These are phyloP conservation scores for Lophius americanus DNA, from an alignment of 2,797 vertebrate genomes.

Conservation along the genomic window DNA sequence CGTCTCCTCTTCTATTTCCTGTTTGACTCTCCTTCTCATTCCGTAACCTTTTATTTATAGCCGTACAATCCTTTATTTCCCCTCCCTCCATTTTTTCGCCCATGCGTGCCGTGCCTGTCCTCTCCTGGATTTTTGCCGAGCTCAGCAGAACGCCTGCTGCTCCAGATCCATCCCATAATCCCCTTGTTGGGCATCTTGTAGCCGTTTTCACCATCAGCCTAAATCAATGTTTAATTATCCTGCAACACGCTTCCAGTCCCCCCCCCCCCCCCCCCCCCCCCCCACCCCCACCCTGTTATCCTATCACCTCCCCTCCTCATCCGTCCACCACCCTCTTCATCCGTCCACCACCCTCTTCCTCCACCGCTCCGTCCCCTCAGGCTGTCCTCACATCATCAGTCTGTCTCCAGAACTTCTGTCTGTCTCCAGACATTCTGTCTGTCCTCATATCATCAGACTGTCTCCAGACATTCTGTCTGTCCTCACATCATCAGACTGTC, in stretches of 20 bases:
- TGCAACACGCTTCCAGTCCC: slow-evolving; percentile 15
- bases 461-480: no score
- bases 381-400: no score
- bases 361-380: no score
- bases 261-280: not conserved
- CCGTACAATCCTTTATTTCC: not conserved
- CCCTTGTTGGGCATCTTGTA: slow-evolving; percentile 65
- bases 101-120: slow-evolving; percentile 19
- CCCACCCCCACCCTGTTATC: not conserved
- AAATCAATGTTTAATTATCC: slow-evolving; percentile 77
- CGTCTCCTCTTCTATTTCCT: not conserved
- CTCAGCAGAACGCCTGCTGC: slow-evolving; percentile 50
- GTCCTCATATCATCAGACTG: no score
- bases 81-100: slow-evolving; percentile 2
- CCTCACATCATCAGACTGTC: no score
- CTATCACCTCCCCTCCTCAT: not conserved
- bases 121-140: slow-evolving; percentile 34
- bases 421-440: no score
- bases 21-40: not conserved
- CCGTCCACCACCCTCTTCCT: not conserved
- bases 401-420: no score
- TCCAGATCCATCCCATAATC: slow-evolving; percentile 54
- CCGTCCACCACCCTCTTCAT: slow-evolving; percentile 1
- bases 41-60: not conserved
- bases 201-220: slow-evolving; percentile 64